These are phyloP conservation scores for Dufourea novaeangliae DNA, from an alignment of 1,140 invertebrate species.

Conservation along the genomic window DNA sequence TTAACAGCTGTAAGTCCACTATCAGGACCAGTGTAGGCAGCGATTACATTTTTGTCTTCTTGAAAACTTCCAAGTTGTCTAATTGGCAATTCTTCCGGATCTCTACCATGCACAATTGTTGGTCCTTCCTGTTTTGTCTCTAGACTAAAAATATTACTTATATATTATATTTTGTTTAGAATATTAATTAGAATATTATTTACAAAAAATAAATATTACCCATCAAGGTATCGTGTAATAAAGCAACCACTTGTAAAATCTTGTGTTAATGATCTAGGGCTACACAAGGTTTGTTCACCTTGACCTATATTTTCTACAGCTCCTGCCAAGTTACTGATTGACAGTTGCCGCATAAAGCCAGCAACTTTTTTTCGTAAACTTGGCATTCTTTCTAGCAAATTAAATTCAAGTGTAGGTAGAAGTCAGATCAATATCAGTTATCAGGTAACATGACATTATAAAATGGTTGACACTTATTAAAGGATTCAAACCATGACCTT, in stretches of 20 bases:
- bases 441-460: constrained; percentile 49
- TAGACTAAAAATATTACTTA: constrained; percentile 61
- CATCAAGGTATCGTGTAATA: constrained; percentile 88
- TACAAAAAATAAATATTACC: constrained; percentile 81
- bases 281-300: constrained; percentile 69
- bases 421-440: constrained; percentile 46
- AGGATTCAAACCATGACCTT: constrained; percentile 46
- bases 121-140: constrained; percentile 82
- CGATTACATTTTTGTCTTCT: constrained; percentile 82
- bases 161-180: constrained; percentile 18
- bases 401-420: constrained; percentile 43
- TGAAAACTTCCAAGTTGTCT: constrained; percentile 82
- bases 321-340: constrained; percentile 84
- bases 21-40: constrained; percentile 89
- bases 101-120: constrained; percentile 85
- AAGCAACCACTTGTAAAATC: constrained; percentile 85
- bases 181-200: constrained; percentile 19
- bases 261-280: constrained; percentile 69
- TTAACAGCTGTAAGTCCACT: constrained; percentile 89
- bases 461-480: constrained; percentile 16
- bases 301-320: constrained; percentile 81
- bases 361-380: constrained; percentile 88
- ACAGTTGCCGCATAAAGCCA: constrained; percentile 88
- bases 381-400: constrained; percentile 82
- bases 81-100: constrained; percentile 85